Base-by-base conservation (phyloP, 2,797 vertebrate species). In the Cuniculus paca region DNA sequence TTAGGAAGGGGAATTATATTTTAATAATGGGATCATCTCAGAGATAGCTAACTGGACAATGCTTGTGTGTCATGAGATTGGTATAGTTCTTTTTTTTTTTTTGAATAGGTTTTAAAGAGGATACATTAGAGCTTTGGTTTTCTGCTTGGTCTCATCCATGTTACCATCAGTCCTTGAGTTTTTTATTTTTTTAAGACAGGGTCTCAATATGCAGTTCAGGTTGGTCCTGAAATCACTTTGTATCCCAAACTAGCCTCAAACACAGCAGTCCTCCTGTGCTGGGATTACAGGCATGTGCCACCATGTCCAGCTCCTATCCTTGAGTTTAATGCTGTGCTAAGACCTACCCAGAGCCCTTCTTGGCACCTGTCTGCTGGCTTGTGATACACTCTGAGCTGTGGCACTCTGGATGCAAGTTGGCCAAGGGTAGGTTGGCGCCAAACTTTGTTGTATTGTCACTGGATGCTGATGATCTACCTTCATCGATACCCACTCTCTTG, bases 41-140 rank as follows among this genome's bases (percentile, higher is more conserved):
- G 26, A 79, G 4, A 0, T 1, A 1, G 26, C 85, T 79, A 12
- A 3, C 20, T 70, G 77, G 80, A 68, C 28, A 68, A 50, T 0
- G 63, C 81, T 6, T 45, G 24, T 1, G 24, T 89, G 54, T 24
- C 0, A 0, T 17, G 17, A 80, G 80, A 58, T 6, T 0, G 0
- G 10, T 8, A 42, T 24, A n/a, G n/a, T n/a, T n/a, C n/a, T n/a
- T n/a, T n/a, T n/a, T n/a, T n/a, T n/a, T n/a, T n/a, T n/a, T n/a
- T n/a, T n/a, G n/a, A n/a, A n/a, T n/a, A 91, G 24, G 36, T 81
- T 95, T 91, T 96, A 80, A 42, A 80, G 86, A 93, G 83, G 54
- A 90, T 63, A 20, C 74, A 24, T 97, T 97, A 98, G 98, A 97
- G 98, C 97, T 98, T 96, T 91, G 97, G 96, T 90, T 97, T 96